Conservation (phyloP, 1,140 invertebrate genomes). For the Periplaneta americana region DNA sequence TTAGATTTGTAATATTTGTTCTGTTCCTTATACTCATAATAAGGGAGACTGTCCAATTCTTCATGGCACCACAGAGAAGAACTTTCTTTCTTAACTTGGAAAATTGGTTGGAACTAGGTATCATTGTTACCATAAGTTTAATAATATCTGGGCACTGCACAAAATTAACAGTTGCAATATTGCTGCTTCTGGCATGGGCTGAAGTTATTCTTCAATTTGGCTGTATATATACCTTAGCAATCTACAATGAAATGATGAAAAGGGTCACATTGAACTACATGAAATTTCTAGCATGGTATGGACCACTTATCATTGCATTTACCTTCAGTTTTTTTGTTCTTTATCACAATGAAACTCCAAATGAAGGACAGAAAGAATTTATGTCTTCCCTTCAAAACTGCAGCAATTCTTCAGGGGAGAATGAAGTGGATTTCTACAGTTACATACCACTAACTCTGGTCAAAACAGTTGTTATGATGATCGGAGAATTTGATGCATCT, state of each 20-base stretch:
- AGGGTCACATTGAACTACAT: conserved; percentile 72
- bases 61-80: not conserved
- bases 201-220: conserved; percentile 71
- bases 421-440: conserved; percentile 37
- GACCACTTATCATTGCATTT: conserved; percentile 72
- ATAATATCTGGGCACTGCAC: conserved; percentile 31
- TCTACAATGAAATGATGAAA: conserved; percentile 70
- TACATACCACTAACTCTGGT: conserved; percentile 61
- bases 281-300: conserved; percentile 71
- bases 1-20: conserved; percentile 18
- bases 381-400: not conserved
- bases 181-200: conserved; percentile 64
- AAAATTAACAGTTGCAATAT: conserved; percentile 50
- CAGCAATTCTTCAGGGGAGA: not conserved
- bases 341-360: conserved; percentile 39
- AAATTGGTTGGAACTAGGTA: not conserved
- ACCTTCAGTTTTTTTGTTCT: conserved; percentile 71
- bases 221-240: conserved; percentile 63
- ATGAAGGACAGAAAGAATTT: conserved; percentile 19
- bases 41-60: not conserved
- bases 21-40: conserved; percentile 39
- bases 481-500: conserved; percentile 73
- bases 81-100: not conserved
- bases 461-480: conserved; percentile 78
- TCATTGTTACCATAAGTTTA: not conserved